Conservation (phyloP, 23 tunicate species). For the Pegea sp. region DNA sequence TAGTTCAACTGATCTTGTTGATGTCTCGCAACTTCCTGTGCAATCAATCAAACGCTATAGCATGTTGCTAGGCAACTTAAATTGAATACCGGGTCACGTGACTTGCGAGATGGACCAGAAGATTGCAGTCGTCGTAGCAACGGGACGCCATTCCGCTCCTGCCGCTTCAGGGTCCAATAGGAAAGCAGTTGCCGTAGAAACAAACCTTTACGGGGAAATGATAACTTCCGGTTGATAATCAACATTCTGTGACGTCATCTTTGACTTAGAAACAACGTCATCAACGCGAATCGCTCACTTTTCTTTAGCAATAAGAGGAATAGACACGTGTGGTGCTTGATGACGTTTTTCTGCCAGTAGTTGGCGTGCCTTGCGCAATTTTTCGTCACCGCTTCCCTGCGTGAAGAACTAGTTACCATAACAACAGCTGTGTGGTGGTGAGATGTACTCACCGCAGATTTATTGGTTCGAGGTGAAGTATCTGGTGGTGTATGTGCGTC, state of each 20-base stretch:
- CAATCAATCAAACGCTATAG: too few species aligned
- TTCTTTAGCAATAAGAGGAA: conserved; percentile 82
- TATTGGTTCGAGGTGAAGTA: conserved; percentile 68
- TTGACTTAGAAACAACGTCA: neutral
- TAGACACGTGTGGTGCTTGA: conserved; percentile 70
- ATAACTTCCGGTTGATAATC: conserved; percentile 35
- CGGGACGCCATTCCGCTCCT: conserved; percentile 91
- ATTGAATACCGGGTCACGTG: conserved; percentile 38
- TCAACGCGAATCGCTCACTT: conserved; percentile 14
- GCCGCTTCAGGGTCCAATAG: conserved; percentile 87
- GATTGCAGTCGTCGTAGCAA: conserved; percentile 78
- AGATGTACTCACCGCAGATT: too few species aligned
- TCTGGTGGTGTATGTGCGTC: conserved; percentile 72
- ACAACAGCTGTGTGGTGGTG: too few species aligned
- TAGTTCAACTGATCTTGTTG: conserved; percentile 52
- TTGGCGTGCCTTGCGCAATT: conserved; percentile 65
- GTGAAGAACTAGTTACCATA: too few species aligned
- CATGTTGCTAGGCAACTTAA: too few species aligned
- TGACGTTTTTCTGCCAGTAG: conserved; percentile 69
- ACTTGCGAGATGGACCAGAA: conserved; percentile 34
- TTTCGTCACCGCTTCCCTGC: too few species aligned
- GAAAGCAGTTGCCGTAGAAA: conserved; percentile 72
- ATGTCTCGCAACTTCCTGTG: conserved; percentile 26
- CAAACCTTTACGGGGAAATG: conserved; percentile 27
- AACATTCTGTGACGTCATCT: conserved; percentile 23